Evolutionary conservation across 2,888 invertebrate species (phyloP).

Genomic region (Morpho deidamia): DNA sequence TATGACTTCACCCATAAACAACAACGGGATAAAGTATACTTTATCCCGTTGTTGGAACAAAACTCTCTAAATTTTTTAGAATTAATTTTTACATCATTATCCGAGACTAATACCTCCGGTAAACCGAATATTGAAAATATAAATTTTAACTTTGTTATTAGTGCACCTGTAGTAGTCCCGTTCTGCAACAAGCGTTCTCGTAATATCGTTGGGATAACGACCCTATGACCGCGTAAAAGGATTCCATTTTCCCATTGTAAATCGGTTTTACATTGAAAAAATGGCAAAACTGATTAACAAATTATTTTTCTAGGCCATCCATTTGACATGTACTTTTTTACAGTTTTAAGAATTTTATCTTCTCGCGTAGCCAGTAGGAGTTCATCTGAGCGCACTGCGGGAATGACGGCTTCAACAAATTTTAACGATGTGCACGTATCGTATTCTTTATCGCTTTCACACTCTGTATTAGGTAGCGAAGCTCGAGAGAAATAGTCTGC

Average conservation of each 20-base stretch:
- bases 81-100: constrained; percentile 25
- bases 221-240: constrained; percentile 15
- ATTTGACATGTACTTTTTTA: constrained; percentile 19
- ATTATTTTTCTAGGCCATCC: constrained; percentile 26
- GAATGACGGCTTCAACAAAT: neutral
- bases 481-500: constrained; percentile 23
- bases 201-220: constrained; percentile 15
- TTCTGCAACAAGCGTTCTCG: neutral
- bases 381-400: too few relatives aligned
- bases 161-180: neutral
- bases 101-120: constrained; percentile 23
- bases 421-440: neutral
- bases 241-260: constrained; percentile 11
- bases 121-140: constrained; percentile 17
- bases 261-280: constrained; percentile 23
- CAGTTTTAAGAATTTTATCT: constrained; percentile 16
- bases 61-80: constrained; percentile 21
- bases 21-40: too few relatives aligned
- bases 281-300: constrained; percentile 10
- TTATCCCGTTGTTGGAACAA: constrained; percentile 23
- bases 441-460: neutral
- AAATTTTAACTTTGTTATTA: constrained; percentile 9
- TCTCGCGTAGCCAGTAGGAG: too few relatives aligned
- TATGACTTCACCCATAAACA: too few relatives aligned
- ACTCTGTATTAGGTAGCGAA: constrained; percentile 6